Base-by-base conservation (phyloP, 2,113 vertebrate genomes). In the Lipophrys pholis region DNA sequence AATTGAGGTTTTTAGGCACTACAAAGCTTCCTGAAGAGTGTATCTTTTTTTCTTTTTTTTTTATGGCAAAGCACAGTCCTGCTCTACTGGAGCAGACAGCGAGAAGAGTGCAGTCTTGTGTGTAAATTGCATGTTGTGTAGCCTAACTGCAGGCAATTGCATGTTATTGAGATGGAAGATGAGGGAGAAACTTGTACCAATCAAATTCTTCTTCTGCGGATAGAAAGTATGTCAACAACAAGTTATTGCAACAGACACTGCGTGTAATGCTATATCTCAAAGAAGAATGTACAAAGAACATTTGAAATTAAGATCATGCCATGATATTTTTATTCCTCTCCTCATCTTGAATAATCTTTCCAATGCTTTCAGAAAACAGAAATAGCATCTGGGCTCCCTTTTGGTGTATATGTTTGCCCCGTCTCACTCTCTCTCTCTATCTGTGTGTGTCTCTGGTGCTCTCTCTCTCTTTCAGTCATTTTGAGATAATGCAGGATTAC, bases 1-100 rank as follows among this genome's bases (percentile, higher is more conserved):
- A 93, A 93, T 92, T 93, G 92, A 93, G 91, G 88, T 89, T 94
- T 87, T 93, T 92, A 91, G 89, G 80, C 87, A 87, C 83, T 89
- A 86, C 88, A 90, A 86, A 88, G 87, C 89, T 87, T 90, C 83
- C 76, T 80, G 87, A 88, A 76, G 73, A 89, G 81, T 80, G 64
- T 76, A 54, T 87, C 75, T 84, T 69, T 87, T 83, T 30, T 30
- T 30, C 4, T 30, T 30, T 30, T 30, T 30, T 30, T 30, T 90
- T 90, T 78, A 78, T 76, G 16, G 76, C 61, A 62, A 72, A 86
- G 68, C 71, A 82, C 60, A 79, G 73, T 68, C 58, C 70, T 80
- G 58, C 52, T 86, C 62, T 69, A 57, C 17, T 38, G 56, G 70
- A 73, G 36, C 64, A 89, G 78, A 76, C 76, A 30, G 77, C 3